Evolutionary conservation across 1,140 invertebrate genomes (phyloP).

Genomic region (Spodoptera frugiperda): DNA sequence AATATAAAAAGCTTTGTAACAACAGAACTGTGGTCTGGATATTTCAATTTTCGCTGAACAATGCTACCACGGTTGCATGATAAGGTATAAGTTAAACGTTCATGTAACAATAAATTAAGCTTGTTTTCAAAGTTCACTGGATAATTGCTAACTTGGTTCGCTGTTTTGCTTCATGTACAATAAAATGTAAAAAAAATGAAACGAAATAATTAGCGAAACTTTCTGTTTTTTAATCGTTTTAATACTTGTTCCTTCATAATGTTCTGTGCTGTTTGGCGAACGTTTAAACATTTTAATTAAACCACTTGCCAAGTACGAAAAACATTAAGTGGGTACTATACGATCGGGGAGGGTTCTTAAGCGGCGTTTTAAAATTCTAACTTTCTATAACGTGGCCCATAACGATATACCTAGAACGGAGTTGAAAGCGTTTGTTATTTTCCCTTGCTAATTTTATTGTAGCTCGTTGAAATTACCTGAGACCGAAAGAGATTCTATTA

Average conservation of each 20-base stretch:
- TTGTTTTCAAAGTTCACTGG: slow-evolving; percentile 29
- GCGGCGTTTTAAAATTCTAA: slow-evolving; percentile 39
- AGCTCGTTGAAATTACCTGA: slow-evolving; percentile 35
- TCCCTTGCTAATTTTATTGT: slow-evolving; percentile 35
- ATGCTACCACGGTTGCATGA: neutral
- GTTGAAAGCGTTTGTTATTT: slow-evolving; percentile 32
- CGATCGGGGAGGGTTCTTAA: slow-evolving; percentile 45
- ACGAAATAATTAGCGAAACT: slow-evolving; percentile 42
- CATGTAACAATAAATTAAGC: slow-evolving; percentile 38
- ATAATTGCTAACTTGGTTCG: slow-evolving; percentile 18
- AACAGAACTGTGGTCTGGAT: neutral
- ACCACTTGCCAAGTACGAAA: slow-evolving; percentile 60
- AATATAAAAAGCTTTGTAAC: neutral
- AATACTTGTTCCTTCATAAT: slow-evolving; percentile 43
- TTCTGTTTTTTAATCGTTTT: slow-evolving; percentile 45
- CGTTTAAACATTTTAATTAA: slow-evolving; percentile 73
- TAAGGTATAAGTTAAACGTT: slow-evolving; percentile 14
- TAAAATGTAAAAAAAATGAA: slow-evolving; percentile 14
- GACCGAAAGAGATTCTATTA: slow-evolving; percentile 34
- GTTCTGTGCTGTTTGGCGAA: slow-evolving; percentile 55
- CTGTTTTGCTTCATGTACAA: slow-evolving; percentile 34
- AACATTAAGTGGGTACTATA: slow-evolving; percentile 58
- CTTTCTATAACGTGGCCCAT: slow-evolving; percentile 31
- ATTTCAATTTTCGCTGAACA: slow-evolving; percentile 8
- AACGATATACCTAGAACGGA: slow-evolving; percentile 24